Evolutionary conservation across 2,113 vertebrate species (phyloP).

Genomic region (Colius striatus): DNA sequence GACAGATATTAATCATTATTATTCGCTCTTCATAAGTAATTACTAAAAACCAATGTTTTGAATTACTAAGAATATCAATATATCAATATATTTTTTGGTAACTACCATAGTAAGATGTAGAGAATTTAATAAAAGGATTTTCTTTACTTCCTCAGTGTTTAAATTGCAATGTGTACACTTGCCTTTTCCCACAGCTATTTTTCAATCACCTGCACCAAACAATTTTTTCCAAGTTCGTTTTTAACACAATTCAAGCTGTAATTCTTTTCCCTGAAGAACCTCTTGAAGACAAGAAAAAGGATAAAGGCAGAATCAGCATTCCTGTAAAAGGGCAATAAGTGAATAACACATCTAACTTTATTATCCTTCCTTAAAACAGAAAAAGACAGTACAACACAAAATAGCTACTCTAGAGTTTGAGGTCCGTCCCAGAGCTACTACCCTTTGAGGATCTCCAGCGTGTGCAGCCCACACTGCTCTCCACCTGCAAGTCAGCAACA

Average conservation of each 20-base stretch:
- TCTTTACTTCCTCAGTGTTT: not conserved
- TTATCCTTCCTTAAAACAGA: not conserved
- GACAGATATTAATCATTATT: not conserved
- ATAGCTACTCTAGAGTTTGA: not conserved
- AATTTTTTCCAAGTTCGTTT: not conserved
- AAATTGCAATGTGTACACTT: not conserved
- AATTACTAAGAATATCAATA: not conserved
- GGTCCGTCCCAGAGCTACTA: not conserved
- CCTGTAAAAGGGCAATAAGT: not conserved
- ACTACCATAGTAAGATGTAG: not conserved
- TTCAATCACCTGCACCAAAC: not conserved
- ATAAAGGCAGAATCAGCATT: not conserved
- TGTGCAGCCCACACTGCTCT: not conserved
- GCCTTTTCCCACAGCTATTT: not conserved
- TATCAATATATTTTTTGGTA: not conserved
- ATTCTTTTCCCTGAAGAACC: not conserved
- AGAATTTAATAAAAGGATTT: not conserved
- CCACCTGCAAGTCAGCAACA: fast-evolving
- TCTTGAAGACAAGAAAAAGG: not conserved
- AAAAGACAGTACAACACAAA: not conserved
- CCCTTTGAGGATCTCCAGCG: not conserved
- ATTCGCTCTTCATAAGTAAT: not conserved
- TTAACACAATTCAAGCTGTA: not conserved
- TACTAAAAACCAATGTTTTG: not conserved
- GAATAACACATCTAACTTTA: not conserved